These are phyloP conservation scores for Apantesis nais DNA, from an alignment of 2,888 invertebrate genomes.

Conservation along the genomic window DNA sequence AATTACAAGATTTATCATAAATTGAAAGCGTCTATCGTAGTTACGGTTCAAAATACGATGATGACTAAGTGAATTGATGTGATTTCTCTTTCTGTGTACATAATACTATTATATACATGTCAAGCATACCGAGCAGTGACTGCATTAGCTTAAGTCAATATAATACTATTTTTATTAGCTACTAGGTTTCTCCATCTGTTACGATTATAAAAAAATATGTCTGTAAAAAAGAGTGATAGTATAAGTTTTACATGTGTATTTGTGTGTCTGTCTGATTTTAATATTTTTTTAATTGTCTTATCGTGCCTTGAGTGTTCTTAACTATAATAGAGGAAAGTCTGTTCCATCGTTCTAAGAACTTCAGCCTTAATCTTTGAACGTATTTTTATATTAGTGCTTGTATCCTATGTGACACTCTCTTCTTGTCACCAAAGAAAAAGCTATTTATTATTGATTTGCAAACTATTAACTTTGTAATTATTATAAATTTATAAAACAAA, in stretches of 20 bases:
- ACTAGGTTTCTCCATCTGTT: neutral
- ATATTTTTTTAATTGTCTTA: neutral
- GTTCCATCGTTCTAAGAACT: neutral
- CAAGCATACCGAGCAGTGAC: conserved; percentile 3
- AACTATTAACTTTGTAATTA: neutral
- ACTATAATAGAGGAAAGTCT: neutral
- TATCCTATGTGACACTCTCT: too few relatives aligned
- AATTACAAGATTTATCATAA: conserved; percentile 10
- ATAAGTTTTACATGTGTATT: neutral
- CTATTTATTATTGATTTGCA: neutral
- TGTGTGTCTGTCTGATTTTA: neutral
- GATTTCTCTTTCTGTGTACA: conserved; percentile 19
- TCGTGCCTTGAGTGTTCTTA: neutral
- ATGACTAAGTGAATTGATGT: conserved; percentile 19
- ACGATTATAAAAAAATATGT: neutral
- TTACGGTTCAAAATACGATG: conserved; percentile 8
- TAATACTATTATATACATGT: conserved; percentile 7
- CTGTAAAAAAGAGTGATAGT: neutral
- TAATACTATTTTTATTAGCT: neutral
- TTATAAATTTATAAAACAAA: neutral
- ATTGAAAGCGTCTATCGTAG: conserved; percentile 3
- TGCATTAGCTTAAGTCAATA: conserved; percentile 2
- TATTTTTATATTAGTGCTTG: too few relatives aligned
- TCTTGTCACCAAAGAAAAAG: neutral
- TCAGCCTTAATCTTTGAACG: neutral